phyloP scores from a whole-genome alignment of 2,113 vertebrate genomes.

The Melanotaenia duboulayi region DNA sequence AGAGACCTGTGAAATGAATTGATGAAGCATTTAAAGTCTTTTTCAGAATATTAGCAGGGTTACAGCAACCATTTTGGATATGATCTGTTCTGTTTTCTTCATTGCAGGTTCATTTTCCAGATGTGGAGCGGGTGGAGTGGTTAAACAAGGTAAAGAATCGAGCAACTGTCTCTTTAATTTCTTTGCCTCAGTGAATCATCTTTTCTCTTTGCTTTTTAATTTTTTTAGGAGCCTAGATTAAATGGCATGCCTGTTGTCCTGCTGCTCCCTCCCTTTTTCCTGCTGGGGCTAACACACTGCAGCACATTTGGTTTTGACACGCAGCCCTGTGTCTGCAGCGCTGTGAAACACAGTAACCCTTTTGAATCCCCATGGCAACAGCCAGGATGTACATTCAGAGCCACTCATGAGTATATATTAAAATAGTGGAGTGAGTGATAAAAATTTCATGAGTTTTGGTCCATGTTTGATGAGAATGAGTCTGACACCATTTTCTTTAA shows the following conservation, averaged over 20 bases:
- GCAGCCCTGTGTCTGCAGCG: slow-evolving; percentile 20
- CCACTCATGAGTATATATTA: neutral
- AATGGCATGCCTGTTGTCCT: slow-evolving; percentile 23
- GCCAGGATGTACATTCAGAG: slow-evolving; percentile 35
- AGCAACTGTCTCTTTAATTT: slow-evolving; percentile 16
- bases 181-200: slow-evolving; percentile 27
- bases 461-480: slow-evolving; percentile 8
- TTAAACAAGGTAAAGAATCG: slow-evolving; percentile 93
- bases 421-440: slow-evolving; percentile 2
- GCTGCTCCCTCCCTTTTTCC: slow-evolving; percentile 13
- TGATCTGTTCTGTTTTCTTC: slow-evolving; percentile 45
- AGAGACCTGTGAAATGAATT: neutral
- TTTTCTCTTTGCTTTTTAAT: slow-evolving; percentile 4
- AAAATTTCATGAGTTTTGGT: slow-evolving; percentile 18
- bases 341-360: slow-evolving; percentile 29
- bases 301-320: slow-evolving; percentile 39
- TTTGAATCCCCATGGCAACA: slow-evolving; percentile 47
- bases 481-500: slow-evolving; percentile 19
- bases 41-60: neutral
- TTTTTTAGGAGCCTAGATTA: slow-evolving; percentile 8
- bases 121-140: slow-evolving; percentile 97
- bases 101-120: slow-evolving; percentile 93
- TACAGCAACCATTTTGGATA: neutral
- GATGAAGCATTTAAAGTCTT: neutral
- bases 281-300: slow-evolving; percentile 25